phyloP scores from a whole-genome alignment of 2,113 vertebrate species.

The Brachyhypopomus occidentalis region DNA sequence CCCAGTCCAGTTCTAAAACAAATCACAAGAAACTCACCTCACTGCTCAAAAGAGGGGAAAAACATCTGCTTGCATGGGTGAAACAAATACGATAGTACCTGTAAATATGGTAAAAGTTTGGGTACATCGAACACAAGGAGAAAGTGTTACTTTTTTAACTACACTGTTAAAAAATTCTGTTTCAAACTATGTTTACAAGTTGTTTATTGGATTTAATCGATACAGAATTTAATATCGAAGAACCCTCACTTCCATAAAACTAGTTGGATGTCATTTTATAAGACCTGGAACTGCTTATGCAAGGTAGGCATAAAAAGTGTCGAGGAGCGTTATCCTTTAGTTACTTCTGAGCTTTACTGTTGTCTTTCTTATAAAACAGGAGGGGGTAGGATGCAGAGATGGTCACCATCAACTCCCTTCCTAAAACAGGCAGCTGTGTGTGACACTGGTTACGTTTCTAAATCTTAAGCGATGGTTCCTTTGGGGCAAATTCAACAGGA shows the following conservation, averaged over 20 bases:
- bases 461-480: background rate
- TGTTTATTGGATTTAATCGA: slow-evolving; percentile 32
- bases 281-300: background rate
- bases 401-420: background rate
- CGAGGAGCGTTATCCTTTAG: background rate
- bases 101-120: slow-evolving; percentile 91
- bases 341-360: background rate
- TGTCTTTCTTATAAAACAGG: background rate
- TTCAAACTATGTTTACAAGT: slow-evolving; percentile 76
- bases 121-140: slow-evolving; percentile 89
- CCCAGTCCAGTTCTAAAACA: slow-evolving; percentile 9
- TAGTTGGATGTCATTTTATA: background rate
- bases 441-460: background rate
- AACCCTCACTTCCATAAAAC: slow-evolving; percentile 7
- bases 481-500: background rate
- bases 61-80: slow-evolving; percentile 33
- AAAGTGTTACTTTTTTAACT: slow-evolving; percentile 89
- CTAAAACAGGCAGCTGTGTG: slow-evolving; percentile 26
- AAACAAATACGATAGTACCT: slow-evolving; percentile 67
- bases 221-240: slow-evolving; percentile 33
- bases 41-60: slow-evolving; percentile 63
- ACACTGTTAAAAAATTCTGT: slow-evolving; percentile 84
- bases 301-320: too few species aligned
- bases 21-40: slow-evolving; percentile 65
- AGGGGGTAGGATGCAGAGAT: background rate